Conservation (phyloP, 2,797 vertebrate species). For the Pogonophryne albipinna region DNA sequence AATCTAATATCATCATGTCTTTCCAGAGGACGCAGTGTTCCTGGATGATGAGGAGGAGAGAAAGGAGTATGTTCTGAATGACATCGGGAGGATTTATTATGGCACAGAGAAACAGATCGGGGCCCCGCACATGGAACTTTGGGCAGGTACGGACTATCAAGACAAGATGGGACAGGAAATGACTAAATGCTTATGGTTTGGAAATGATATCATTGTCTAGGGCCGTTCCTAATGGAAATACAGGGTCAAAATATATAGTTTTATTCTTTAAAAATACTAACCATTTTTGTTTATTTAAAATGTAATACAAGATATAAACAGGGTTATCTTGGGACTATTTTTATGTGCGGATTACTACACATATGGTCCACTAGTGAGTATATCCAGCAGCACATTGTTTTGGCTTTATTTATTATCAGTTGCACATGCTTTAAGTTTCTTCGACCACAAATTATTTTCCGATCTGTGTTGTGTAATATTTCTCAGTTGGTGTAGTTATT, state of each 20-base stretch:
- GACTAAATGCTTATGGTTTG: not conserved
- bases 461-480: not conserved
- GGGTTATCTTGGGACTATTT: conserved; percentile 9
- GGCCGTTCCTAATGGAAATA: too few species aligned
- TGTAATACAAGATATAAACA: not conserved
- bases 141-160: conserved; percentile 86
- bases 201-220: not conserved
- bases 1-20: conserved; percentile 25
- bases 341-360: not conserved
- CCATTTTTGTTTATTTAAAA: not conserved
- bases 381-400: not conserved
- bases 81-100: conserved; percentile 92
- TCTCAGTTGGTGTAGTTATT: not conserved
- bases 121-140: conserved; percentile 92
- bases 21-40: conserved; percentile 89
- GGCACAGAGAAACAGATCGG: conserved; percentile 94
- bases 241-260: not conserved
- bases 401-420: not conserved
- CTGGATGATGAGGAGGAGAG: conserved; percentile 87
- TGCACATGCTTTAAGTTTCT: not conserved
- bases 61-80: conserved; percentile 92
- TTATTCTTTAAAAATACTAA: not conserved
- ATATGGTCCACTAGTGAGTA: not conserved
- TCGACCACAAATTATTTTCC: not conserved
- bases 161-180: conserved; percentile 15